Base-by-base conservation (phyloP, 2,797 vertebrate genomes). In the Anguilla anguilla region DNA sequence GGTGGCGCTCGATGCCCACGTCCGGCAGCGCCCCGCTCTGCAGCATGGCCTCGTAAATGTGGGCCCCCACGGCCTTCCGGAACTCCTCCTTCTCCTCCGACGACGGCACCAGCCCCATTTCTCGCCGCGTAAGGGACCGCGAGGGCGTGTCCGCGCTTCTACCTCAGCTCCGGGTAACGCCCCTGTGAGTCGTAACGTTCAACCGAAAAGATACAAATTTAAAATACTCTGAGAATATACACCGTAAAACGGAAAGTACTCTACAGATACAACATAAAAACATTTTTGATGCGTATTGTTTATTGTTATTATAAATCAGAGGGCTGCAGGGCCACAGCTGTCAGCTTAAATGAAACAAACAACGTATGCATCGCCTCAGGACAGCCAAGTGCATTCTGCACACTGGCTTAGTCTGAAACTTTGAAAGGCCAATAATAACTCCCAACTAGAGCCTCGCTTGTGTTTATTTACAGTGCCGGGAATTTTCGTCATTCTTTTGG, bases 51-150 rank as follows among this genome's bases (percentile, higher is more conserved):
- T 89, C 28, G 46, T 92, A 95, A 25, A 95, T 89, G 64, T 94
- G 57, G 0, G 87, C 90, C 35, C 94, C 95, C 72, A 95, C 3
- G 0, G 46, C 87, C 0, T 53, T 89, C 87, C 84, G 91, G 69
- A 84, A 85, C 84, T 3, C 86, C 83, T 39, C n/a, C 13, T 94
- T 92, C 35, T 93, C 92, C 49, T 93, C 91, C 69, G 93, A 91
- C 6, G 95, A 95, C 0, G 95, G 55, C 83, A 91, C 87, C 91
- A 94, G 94, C 5, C 95, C 95, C 95, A 96, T 95, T 5, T 43
- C 9, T 87, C 31, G 15, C 53, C n/a, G 86, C 22, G 17, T 11
- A 51, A 28, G 35, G 77, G 46, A 43, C 1, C 3, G 39, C 35
- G 55, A 17, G 53, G n/a, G 39, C 4, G 53, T 69, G 69, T 17